Conservation (phyloP, 2,888 invertebrate species). For the Oxytorus armatus region DNA sequence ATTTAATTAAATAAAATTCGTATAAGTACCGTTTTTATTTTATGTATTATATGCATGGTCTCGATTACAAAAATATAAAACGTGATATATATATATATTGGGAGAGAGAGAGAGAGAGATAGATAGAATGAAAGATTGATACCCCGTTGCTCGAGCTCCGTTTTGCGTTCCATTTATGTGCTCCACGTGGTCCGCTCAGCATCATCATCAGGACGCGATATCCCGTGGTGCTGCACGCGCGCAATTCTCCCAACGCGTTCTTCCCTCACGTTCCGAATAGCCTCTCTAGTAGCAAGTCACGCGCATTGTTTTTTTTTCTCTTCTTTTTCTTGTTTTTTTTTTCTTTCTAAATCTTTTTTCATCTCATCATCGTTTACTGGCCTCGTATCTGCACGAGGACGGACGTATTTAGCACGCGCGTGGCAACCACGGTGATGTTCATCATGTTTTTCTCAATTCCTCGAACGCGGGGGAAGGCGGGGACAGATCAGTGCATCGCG, state of each 20-base stretch:
- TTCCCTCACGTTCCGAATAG: slow-evolving; percentile 7
- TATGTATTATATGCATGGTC: too few relatives aligned
- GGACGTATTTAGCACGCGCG: slow-evolving; percentile 46
- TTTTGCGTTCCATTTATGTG: slow-evolving; percentile 65
- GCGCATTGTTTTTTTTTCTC: slow-evolving; percentile 24
- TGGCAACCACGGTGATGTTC: slow-evolving; percentile 39
- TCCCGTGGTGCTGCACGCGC: slow-evolving; percentile 39
- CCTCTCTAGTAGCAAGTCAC: slow-evolving; percentile 21
- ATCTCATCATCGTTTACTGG: slow-evolving; percentile 47
- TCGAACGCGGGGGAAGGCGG: slow-evolving; percentile 31
- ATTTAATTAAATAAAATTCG: background rate
- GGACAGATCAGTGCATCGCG: too few relatives aligned
- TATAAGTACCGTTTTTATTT: background rate
- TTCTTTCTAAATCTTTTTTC: slow-evolving; percentile 36
- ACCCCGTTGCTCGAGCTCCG: slow-evolving; percentile 37
- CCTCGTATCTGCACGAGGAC: slow-evolving; percentile 14
- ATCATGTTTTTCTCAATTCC: slow-evolving; percentile 53
- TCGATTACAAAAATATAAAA: too few relatives aligned
- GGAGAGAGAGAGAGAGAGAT: too few relatives aligned
- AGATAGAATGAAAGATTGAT: slow-evolving; percentile 60
- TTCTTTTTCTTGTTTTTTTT: slow-evolving; percentile 33
- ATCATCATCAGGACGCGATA: slow-evolving; percentile 44
- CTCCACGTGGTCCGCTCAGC: slow-evolving; percentile 46
- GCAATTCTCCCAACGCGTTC: background rate
- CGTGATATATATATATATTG: too few relatives aligned